A percentile compares a stretch with the other conserved stretches of the same genome.
phyloP scores from a whole-genome alignment of 2,113 vertebrate genomes.

The Perca fluviatilis region DNA sequence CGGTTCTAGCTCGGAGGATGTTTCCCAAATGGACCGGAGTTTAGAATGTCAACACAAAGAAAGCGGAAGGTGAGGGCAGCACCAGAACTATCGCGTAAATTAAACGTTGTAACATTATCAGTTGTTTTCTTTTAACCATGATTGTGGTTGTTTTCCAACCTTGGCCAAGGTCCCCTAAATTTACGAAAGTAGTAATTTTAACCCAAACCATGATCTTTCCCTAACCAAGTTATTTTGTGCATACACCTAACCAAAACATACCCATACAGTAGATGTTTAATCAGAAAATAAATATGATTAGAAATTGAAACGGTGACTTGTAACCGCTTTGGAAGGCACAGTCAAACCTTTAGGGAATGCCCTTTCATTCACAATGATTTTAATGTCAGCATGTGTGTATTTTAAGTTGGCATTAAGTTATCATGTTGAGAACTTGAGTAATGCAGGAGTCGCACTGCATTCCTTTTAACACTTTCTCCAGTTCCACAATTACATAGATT shows the following conservation, averaged over 20 bases:
- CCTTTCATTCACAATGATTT: background rate
- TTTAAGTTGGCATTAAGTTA: background rate
- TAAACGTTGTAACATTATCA: no score
- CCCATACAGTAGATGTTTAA: background rate
- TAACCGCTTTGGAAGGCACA: background rate
- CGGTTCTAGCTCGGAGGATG: no score
- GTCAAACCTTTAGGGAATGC: background rate
- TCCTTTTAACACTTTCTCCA: background rate
- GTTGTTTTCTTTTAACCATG: background rate
- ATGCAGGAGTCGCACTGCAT: background rate
- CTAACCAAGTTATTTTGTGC: background rate
- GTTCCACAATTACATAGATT: conserved; percentile 29
- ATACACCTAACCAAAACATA: background rate
- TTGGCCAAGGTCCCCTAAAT: no score
- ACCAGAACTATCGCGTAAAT: no score
- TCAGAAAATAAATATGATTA: background rate
- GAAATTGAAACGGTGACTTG: background rate
- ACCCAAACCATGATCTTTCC: no score
- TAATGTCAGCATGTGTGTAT: background rate
- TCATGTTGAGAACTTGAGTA: background rate
- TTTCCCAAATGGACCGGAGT: no score
- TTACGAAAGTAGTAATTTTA: background rate
- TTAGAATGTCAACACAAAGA: no score
- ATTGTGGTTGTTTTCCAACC: background rate
- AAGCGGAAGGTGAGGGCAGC: no score